Conservation (phyloP, 2,888 invertebrate genomes). For the Lasiommata megera region DNA sequence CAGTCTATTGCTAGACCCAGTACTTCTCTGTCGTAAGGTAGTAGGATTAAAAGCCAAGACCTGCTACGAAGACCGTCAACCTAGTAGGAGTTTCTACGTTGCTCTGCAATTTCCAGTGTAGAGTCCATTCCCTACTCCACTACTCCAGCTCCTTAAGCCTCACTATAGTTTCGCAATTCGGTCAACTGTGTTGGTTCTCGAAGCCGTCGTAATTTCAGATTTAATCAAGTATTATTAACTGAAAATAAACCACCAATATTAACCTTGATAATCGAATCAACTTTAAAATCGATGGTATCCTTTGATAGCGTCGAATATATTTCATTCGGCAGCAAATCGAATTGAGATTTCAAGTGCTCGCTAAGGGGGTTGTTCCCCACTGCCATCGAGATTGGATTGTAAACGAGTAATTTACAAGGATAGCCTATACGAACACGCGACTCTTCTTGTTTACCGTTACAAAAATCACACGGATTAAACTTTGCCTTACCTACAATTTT, state of each 20-base stretch:
- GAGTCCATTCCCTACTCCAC: too few species aligned
- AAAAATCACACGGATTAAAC: neutral
- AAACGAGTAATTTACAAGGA: conserved; percentile 27
- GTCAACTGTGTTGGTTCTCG: too few species aligned
- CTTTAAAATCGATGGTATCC: conserved; percentile 13
- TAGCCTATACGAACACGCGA: neutral
- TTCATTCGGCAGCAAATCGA: conserved; percentile 20
- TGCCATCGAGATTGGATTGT: conserved; percentile 28
- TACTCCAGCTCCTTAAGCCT: too few species aligned
- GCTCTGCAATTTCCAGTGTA: too few species aligned
- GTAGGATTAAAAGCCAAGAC: too few species aligned
- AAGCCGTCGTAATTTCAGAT: too few species aligned
- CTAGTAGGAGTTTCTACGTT: too few species aligned
- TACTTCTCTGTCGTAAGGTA: too few species aligned
- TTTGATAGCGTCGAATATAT: conserved; percentile 12
- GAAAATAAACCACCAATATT: neutral
- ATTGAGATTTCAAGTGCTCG: conserved; percentile 23
- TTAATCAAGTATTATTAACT: too few species aligned
- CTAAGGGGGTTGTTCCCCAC: conserved; percentile 19
- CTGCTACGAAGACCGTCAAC: too few species aligned
- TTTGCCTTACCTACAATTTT: neutral
- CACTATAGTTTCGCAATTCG: too few species aligned
- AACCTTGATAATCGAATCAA: conserved; percentile 14
- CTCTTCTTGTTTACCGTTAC: neutral
- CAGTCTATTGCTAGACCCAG: too few species aligned